Conservation (phyloP, 2,113 vertebrate species). For the Brachirus orientalis region DNA sequence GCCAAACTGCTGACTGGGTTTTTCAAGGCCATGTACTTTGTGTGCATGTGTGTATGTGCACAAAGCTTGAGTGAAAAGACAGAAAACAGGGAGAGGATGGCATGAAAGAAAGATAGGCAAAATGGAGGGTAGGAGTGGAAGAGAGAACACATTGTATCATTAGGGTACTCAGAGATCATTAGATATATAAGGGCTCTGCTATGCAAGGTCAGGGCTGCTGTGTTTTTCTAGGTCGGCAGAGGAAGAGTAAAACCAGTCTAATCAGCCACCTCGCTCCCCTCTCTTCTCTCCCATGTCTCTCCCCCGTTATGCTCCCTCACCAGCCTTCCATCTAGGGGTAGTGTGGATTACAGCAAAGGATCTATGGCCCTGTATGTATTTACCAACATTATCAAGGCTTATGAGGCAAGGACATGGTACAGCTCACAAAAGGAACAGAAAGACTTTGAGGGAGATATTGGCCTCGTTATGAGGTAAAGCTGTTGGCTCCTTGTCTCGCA, state of each 20-base stretch:
- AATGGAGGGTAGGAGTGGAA: constrained; percentile 57
- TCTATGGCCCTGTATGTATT: constrained; percentile 65
- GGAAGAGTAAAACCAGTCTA: constrained; percentile 73
- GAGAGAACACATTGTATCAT: constrained; percentile 77
- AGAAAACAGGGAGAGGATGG: constrained; percentile 47
- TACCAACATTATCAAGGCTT: constrained; percentile 70
- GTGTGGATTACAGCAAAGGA: constrained; percentile 67
- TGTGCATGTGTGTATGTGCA: constrained; percentile 46
- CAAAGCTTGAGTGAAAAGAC: constrained; percentile 51
- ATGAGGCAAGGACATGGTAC: constrained; percentile 70
- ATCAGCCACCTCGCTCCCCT: constrained; percentile 68
- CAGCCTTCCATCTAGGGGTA: constrained; percentile 44
- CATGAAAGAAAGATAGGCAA: constrained; percentile 60
- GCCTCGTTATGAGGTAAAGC: constrained; percentile 67
- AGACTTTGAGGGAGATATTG: constrained; percentile 66
- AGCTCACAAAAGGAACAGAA: constrained; percentile 58
- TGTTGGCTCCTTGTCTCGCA: constrained; percentile 43
- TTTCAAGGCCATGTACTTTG: constrained; percentile 75
- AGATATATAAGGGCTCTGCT: constrained; percentile 75
- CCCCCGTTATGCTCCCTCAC: constrained; percentile 40
- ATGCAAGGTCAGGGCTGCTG: constrained; percentile 80
- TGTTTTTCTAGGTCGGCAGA: constrained; percentile 73
- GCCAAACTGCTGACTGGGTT: constrained; percentile 84
- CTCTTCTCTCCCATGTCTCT: constrained; percentile 8
- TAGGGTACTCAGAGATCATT: constrained; percentile 82